Evolutionary conservation across 2,888 invertebrate species (phyloP).

Genomic region (Chloroclysta siterata): DNA sequence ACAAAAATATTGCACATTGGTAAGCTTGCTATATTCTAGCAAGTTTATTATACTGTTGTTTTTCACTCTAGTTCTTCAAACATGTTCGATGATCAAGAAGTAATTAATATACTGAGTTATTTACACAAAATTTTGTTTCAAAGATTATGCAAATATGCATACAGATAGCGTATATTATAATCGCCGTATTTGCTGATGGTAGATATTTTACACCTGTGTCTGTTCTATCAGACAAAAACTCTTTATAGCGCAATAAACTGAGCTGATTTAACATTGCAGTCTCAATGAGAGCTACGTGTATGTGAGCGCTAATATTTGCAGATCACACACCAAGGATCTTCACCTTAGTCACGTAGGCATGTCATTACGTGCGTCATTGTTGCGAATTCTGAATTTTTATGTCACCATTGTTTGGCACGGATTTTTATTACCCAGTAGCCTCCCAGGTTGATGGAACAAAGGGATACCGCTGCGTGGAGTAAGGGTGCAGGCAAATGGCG

Average conservation of each 20-base stretch:
- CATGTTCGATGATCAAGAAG: too few relatives aligned
- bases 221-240: slow-evolving; percentile 1
- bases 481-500: slow-evolving; percentile 30
- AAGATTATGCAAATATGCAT: too few relatives aligned
- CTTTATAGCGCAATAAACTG: slow-evolving; percentile 18
- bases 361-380: slow-evolving; percentile 41
- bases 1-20: too few relatives aligned
- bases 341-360: slow-evolving; percentile 32
- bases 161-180: neutral
- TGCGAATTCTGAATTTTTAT: slow-evolving; percentile 60
- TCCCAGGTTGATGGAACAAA: slow-evolving; percentile 61
- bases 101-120: too few relatives aligned
- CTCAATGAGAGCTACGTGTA: slow-evolving; percentile 11
- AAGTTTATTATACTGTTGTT: too few relatives aligned
- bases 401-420: slow-evolving; percentile 63
- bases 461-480: slow-evolving; percentile 55
- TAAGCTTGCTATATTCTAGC: too few relatives aligned
- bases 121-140: too few relatives aligned
- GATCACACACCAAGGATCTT: slow-evolving; percentile 23
- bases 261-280: slow-evolving; percentile 25
- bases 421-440: slow-evolving; percentile 66
- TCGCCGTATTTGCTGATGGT: neutral
- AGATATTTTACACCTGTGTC: slow-evolving; percentile 2
- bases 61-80: too few relatives aligned
- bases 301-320: slow-evolving; percentile 27